Conservation (phyloP, 1,140 invertebrate species). For the Bombus waltoni region DNA sequence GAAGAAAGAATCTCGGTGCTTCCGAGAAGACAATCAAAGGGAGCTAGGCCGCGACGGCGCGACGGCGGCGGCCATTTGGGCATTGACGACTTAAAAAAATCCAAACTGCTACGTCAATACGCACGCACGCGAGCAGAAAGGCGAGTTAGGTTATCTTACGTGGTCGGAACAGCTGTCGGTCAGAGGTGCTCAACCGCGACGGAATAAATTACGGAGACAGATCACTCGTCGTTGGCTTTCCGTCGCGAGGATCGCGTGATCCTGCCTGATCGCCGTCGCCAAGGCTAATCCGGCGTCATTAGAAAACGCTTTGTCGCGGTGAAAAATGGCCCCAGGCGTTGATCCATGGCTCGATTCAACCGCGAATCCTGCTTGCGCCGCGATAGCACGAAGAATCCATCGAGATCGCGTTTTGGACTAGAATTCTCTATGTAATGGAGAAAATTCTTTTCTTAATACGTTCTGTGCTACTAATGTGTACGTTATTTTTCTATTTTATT, state of each 20-base stretch:
- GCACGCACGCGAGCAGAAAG: constrained; percentile 68
- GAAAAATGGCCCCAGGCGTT: constrained; percentile 41
- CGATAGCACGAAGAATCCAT: not conserved
- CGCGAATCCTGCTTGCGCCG: not conserved
- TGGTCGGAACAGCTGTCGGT: constrained; percentile 76
- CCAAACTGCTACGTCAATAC: constrained; percentile 66
- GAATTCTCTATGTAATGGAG: not conserved
- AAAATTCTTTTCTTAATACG: not conserved
- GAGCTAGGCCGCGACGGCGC: constrained; percentile 48
- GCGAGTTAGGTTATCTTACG: constrained; percentile 75
- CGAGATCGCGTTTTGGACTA: not conserved
- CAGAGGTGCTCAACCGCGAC: constrained; percentile 74
- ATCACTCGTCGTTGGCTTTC: constrained; percentile 31
- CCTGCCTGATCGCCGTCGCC: constrained; percentile 36
- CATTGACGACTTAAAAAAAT: constrained; percentile 70
- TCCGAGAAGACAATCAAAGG: constrained; percentile 80
- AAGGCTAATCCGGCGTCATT: constrained; percentile 42
- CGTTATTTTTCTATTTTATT: too few species aligned
- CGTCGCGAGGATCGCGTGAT: constrained; percentile 47
- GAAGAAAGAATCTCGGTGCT: constrained; percentile 70
- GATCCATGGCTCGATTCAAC: constrained; percentile 10
- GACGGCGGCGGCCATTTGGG: constrained; percentile 64
- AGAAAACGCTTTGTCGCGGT: constrained; percentile 47
- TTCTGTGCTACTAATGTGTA: too few species aligned
- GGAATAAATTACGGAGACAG: constrained; percentile 47